Evolutionary conservation across 2,888 invertebrate species (phyloP).

Genomic region (Seladonia tumulorum): DNA sequence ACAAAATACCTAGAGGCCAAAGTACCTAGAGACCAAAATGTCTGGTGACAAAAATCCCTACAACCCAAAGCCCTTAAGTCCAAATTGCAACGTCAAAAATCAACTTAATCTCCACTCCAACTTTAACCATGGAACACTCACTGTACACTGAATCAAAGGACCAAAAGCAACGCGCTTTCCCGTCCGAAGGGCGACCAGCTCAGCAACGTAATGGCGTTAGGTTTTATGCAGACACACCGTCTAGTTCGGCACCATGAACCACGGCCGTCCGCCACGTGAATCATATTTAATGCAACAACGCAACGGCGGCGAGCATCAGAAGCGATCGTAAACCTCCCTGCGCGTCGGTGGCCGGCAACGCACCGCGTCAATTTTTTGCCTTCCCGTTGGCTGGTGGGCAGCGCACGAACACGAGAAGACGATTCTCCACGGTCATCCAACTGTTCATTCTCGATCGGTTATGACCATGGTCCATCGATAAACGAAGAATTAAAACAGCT

Average conservation of each 20-base stretch:
- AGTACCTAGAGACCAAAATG: too few species aligned
- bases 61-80: neutral
- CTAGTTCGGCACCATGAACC: constrained; percentile 25
- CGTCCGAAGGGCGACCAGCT: constrained; percentile 26
- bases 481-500: constrained; percentile 36
- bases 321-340: constrained; percentile 66
- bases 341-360: constrained; percentile 48
- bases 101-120: neutral
- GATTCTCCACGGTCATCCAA: constrained; percentile 56
- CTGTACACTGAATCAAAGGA: neutral
- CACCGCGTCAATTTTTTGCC: constrained; percentile 46
- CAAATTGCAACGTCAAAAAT: neutral
- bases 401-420: constrained; percentile 28
- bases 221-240: constrained; percentile 32
- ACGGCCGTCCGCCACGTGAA: constrained; percentile 47
- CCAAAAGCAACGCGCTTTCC: neutral
- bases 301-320: constrained; percentile 68
- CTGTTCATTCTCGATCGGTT: constrained; percentile 44
- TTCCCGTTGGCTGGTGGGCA: neutral
- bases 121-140: neutral
- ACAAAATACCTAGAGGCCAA: neutral
- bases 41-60: too few species aligned
- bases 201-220: constrained; percentile 20
- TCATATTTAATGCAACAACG: constrained; percentile 64
- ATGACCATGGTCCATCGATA: constrained; percentile 34